A percentile compares a stretch with the other conserved stretches of the same genome.
Conservation (phyloP, 2,888 invertebrate genomes). For the Leptinotarsa peninsularis region DNA sequence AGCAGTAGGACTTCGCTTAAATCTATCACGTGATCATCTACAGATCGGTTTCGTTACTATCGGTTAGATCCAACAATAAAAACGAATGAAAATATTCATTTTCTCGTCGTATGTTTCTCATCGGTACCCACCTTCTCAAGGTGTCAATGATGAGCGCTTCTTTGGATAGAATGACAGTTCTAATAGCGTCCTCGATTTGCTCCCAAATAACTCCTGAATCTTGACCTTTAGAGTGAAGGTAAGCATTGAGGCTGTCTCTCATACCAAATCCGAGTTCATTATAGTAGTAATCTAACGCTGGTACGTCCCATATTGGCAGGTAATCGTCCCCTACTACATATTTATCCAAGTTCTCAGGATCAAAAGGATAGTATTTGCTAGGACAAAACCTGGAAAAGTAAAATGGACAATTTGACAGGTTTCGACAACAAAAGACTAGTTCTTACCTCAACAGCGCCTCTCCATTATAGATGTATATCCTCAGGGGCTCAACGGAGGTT, state of each 20-base stretch:
- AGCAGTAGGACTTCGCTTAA: too few relatives aligned
- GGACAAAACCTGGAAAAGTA: conserved; percentile 83
- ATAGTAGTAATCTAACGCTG: conserved; percentile 79
- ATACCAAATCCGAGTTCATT: conserved; percentile 81
- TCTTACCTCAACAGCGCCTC: conserved; percentile 87
- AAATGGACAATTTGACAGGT: neutral
- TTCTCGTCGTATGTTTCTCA: neutral
- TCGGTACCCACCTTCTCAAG: conserved; percentile 62
- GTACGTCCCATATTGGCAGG: conserved; percentile 93
- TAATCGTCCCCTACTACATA: conserved; percentile 97
- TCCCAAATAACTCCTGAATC: conserved; percentile 83
- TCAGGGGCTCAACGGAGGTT: conserved; percentile 90
- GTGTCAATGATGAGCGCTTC: conserved; percentile 77
- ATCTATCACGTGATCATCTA: too few relatives aligned
- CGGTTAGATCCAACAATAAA: neutral
- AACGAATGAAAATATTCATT: neutral
- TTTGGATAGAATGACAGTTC: conserved; percentile 76
- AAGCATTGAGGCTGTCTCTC: conserved; percentile 88
- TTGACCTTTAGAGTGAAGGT: conserved; percentile 74
- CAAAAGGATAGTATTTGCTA: conserved; percentile 90
- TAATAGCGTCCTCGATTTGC: conserved; percentile 83
- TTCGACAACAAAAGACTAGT: neutral
- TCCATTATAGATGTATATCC: conserved; percentile 85
- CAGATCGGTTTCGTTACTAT: neutral
- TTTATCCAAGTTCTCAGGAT: conserved; percentile 81